These are phyloP conservation scores for Drosophila bocqueti DNA, from an alignment of 1,140 invertebrate genomes.

Conservation along the genomic window DNA sequence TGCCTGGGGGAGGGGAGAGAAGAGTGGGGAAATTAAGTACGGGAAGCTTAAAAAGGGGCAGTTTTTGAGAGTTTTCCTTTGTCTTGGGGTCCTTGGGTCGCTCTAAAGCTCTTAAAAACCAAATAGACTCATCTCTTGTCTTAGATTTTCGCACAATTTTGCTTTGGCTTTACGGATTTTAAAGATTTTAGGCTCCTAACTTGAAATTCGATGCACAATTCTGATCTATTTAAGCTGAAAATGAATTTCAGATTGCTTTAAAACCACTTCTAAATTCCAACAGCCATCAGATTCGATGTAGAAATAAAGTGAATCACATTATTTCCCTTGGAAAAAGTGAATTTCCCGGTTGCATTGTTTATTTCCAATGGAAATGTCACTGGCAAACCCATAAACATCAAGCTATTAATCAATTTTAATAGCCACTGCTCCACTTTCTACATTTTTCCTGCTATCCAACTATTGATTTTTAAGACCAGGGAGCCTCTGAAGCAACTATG, in stretches of 20 bases:
- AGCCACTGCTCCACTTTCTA: background rate
- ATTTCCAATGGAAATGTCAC: background rate
- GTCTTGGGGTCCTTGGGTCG: no score
- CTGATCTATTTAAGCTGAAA: background rate
- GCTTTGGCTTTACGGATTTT: background rate
- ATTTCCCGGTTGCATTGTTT: background rate
- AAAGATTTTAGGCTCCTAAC: background rate
- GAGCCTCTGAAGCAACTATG: background rate
- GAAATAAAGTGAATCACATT: background rate
- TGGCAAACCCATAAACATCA: background rate
- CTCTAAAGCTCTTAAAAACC: background rate
- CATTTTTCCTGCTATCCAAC: background rate
- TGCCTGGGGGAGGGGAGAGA: conserved; percentile 64
- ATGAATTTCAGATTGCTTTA: background rate
- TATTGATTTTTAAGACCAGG: conserved; percentile 1
- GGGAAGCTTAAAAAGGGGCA: background rate
- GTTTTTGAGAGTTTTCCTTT: no score
- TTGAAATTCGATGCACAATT: background rate
- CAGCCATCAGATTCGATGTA: background rate
- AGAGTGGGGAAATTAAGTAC: background rate
- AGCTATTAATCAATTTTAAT: conserved; percentile 1
- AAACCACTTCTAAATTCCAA: background rate
- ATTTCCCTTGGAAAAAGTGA: background rate
- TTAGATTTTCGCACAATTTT: background rate
- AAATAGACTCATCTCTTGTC: background rate